Conservation (phyloP, 2,113 vertebrate genomes). For the Anser cygnoides region DNA sequence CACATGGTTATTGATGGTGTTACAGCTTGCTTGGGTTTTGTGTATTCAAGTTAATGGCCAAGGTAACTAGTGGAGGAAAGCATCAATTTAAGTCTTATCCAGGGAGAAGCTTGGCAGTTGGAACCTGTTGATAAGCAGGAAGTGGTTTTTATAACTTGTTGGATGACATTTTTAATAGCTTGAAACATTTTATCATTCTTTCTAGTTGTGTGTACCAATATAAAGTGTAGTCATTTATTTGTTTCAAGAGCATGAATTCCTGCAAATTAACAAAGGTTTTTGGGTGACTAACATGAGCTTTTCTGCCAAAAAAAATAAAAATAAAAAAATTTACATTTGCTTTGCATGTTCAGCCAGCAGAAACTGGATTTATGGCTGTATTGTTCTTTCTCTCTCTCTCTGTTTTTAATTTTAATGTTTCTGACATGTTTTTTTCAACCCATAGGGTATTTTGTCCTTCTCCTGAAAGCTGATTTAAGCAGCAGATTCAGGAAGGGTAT, state of each 20-base stretch:
- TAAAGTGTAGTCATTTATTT: background rate
- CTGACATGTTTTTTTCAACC: background rate
- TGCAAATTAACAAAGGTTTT: background rate
- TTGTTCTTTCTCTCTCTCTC: background rate
- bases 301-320: background rate
- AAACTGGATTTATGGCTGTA: background rate
- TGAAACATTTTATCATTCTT: background rate
- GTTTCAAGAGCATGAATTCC: background rate
- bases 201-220: background rate
- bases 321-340: background rate
- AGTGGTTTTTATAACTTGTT: background rate
- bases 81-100: background rate
- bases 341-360: background rate
- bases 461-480: background rate
- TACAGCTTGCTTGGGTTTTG: background rate
- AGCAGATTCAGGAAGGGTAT: background rate
- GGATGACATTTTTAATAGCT: background rate
- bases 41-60: background rate
- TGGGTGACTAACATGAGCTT: background rate
- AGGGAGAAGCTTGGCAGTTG: background rate
- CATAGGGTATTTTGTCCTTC: background rate
- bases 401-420: background rate
- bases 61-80: background rate
- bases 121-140: background rate
- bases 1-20: background rate